Percentiles rank a stretch among this genome's conserved stretches.
Evolutionary conservation across 2,797 vertebrate species (phyloP).

Genomic region (Ceryle rudis): DNA sequence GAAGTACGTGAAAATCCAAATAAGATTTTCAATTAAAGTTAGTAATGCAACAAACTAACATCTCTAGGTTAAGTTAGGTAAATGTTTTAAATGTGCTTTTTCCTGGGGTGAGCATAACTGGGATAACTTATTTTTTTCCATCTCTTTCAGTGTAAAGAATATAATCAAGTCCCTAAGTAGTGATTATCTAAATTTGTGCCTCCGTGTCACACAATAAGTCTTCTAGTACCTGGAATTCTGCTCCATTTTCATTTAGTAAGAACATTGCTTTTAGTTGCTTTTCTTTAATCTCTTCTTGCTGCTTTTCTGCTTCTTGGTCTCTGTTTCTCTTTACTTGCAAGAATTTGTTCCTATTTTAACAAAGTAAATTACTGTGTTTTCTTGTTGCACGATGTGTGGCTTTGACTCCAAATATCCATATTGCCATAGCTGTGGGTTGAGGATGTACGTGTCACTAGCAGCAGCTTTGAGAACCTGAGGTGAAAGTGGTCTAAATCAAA

Average conservation of each 20-base stretch:
- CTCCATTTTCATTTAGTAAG: neutral
- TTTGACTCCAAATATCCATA: accelerated
- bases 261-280: neutral
- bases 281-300: neutral
- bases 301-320: neutral
- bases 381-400: neutral
- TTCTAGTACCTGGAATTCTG: neutral
- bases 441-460: neutral
- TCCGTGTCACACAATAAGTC: neutral
- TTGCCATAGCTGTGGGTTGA: neutral
- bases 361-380: neutral
- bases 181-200: neutral
- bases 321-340: neutral
- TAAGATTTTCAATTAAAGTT: neutral
- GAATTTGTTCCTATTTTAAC: neutral
- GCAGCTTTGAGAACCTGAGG: neutral
- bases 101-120: neutral
- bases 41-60: neutral
- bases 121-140: neutral
- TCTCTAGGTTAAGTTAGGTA: neutral
- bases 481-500: neutral
- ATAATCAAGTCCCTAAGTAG: neutral
- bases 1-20: neutral
- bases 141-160: neutral
- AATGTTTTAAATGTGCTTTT: neutral